These are phyloP conservation scores for Peucedramus taeniatus DNA, from an alignment of 2,113 vertebrate species.

Conservation along the genomic window DNA sequence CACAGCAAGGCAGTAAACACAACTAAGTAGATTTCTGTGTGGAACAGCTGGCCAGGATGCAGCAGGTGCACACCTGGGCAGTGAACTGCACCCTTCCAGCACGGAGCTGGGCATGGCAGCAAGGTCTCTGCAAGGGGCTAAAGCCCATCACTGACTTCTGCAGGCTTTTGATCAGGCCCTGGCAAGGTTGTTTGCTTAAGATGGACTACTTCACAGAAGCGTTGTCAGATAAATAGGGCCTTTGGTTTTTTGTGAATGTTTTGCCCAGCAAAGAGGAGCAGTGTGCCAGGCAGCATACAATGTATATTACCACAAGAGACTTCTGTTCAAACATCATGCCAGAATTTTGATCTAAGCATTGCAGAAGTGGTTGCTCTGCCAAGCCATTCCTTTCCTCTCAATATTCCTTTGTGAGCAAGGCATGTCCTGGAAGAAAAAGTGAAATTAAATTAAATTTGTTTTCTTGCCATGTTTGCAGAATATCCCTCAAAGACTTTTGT, in stretches of 20 bases:
- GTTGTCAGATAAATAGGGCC: background rate
- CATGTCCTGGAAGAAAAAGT: background rate
- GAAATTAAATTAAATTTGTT: background rate
- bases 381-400: background rate
- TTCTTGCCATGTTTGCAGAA: background rate
- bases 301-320: background rate
- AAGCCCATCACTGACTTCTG: background rate
- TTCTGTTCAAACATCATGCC: background rate
- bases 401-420: conserved; percentile 1
- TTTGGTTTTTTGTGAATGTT: background rate
- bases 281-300: background rate
- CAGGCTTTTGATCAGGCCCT: background rate
- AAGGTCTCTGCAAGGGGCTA: background rate
- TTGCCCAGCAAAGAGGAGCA: background rate
- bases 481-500: background rate
- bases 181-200: background rate
- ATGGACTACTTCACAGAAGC: background rate
- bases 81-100: background rate
- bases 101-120: rapidly evolving
- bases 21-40: background rate
- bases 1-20: background rate
- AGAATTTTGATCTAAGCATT: background rate
- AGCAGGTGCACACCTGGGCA: conserved; percentile 6
- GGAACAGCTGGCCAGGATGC: background rate
- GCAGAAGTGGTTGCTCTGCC: background rate